Evolutionary conservation across 2,113 vertebrate genomes (phyloP).

Genomic region (Ariopsis seemanni): DNA sequence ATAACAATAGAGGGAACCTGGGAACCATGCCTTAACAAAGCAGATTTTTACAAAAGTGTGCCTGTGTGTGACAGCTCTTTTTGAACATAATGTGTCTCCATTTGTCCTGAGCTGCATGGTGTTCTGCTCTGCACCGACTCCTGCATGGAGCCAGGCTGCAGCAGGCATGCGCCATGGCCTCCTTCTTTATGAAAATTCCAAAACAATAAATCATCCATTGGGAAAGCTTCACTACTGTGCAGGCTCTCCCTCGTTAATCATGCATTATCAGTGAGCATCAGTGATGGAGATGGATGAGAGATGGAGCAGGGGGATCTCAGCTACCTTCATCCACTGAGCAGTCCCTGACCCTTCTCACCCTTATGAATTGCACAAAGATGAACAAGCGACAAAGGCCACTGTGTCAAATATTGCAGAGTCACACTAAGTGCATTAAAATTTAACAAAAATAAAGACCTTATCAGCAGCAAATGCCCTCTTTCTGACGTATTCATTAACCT

Average conservation of each 20-base stretch:
- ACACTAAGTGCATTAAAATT: slow-evolving; percentile 62
- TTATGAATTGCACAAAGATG: slow-evolving; percentile 58
- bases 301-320: slow-evolving; percentile 3
- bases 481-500: slow-evolving; percentile 64
- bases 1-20: slow-evolving; percentile 50
- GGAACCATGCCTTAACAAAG: slow-evolving; percentile 74
- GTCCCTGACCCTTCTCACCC: slow-evolving; percentile 68
- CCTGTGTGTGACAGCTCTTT: slow-evolving; percentile 56
- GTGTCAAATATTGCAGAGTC: slow-evolving; percentile 61
- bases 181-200: slow-evolving; percentile 50
- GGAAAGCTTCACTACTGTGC: slow-evolving; percentile 76
- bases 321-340: slow-evolving; percentile 66
- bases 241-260: slow-evolving; percentile 83
- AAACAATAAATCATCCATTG: slow-evolving; percentile 87
- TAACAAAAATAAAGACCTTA: slow-evolving; percentile 63
- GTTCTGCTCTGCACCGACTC: slow-evolving; percentile 80
- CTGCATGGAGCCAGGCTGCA: slow-evolving; percentile 75
- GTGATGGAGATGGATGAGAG: slow-evolving; percentile 48
- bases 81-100: slow-evolving; percentile 50
- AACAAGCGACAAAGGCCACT: slow-evolving; percentile 56
- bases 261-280: slow-evolving; percentile 81
- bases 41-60: slow-evolving; percentile 75
- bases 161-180: slow-evolving; percentile 65
- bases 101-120: slow-evolving; percentile 80
- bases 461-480: slow-evolving; percentile 35